Conservation (phyloP, 1,140 invertebrate genomes). For the Caenorhabditis inopinata region DNA sequence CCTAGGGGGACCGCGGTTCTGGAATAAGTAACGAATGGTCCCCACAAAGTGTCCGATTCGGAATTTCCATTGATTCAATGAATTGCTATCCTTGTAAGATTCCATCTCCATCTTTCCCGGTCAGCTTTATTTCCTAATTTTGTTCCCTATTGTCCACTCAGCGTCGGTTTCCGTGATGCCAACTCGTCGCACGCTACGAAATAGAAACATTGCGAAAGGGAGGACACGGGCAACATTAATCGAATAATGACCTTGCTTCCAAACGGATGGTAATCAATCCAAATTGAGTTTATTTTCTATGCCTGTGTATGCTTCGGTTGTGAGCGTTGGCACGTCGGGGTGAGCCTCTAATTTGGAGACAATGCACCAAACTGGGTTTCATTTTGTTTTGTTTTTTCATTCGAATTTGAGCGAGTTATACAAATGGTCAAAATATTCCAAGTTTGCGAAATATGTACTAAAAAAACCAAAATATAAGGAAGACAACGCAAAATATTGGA, state of each 20-base stretch:
- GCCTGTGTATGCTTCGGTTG: background rate
- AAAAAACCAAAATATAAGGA: too few relatives aligned
- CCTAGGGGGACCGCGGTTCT: background rate
- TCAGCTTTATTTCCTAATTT: background rate
- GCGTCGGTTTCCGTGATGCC: background rate
- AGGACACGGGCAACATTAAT: background rate
- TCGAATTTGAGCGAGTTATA: too few relatives aligned
- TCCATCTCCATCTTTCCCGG: too few relatives aligned
- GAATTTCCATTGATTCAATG: too few relatives aligned
- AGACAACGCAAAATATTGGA: too few relatives aligned
- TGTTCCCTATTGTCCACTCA: background rate
- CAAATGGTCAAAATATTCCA: too few relatives aligned
- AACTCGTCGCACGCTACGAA: background rate
- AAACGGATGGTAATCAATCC: constrained; percentile 32
- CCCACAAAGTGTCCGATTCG: too few relatives aligned
- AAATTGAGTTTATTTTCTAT: constrained; percentile 18
- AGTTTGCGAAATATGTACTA: too few relatives aligned
- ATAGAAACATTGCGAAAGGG: background rate
- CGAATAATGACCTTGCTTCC: constrained; percentile 32
- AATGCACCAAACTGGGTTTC: background rate
- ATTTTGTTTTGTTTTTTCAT: background rate
- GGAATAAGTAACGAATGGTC: too few relatives aligned
- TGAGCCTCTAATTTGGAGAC: constrained; percentile 5
- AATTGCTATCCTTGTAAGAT: too few relatives aligned
- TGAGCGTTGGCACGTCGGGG: background rate